Percentiles rank a stretch among this genome's conserved stretches.
phyloP scores from a whole-genome alignment of 2,888 invertebrate genomes.

The Amorpha juglandis region DNA sequence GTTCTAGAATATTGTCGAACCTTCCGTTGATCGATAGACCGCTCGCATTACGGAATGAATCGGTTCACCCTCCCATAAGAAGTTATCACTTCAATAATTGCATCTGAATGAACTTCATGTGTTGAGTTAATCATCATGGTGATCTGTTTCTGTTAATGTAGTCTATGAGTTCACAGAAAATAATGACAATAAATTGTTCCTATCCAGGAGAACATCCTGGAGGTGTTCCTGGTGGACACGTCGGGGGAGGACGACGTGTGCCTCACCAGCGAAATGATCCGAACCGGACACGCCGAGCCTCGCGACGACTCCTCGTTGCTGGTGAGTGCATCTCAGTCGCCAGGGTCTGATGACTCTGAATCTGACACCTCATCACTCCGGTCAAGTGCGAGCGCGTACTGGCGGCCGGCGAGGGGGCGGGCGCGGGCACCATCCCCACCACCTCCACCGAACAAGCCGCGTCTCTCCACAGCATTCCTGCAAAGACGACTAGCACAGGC shows the following conservation, averaged over 20 bases:
- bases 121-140: too few species aligned
- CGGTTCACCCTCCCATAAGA: too few species aligned
- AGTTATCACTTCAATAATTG: too few species aligned
- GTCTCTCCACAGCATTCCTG: constrained; percentile 24
- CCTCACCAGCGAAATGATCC: constrained; percentile 75
- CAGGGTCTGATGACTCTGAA: constrained; percentile 33
- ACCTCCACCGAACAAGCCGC: constrained; percentile 6
- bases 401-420: constrained; percentile 9
- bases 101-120: too few species aligned
- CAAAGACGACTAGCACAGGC: constrained; percentile 12
- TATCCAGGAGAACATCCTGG: constrained; percentile 55
- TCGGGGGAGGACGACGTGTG: constrained; percentile 71
- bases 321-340: constrained; percentile 16
- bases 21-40: too few species aligned
- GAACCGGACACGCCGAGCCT: constrained; percentile 75
- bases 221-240: constrained; percentile 82
- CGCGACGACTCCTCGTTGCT: constrained; percentile 54
- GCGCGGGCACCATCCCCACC: neutral
- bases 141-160: too few species aligned
- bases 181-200: neutral
- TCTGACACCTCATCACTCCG: constrained; percentile 20
- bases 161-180: too few species aligned
- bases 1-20: too few species aligned
- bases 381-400: constrained; percentile 31
- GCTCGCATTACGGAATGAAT: too few species aligned